These are phyloP conservation scores for Antechinus flavipes DNA, from an alignment of 2,113 vertebrate genomes.

Conservation along the genomic window DNA sequence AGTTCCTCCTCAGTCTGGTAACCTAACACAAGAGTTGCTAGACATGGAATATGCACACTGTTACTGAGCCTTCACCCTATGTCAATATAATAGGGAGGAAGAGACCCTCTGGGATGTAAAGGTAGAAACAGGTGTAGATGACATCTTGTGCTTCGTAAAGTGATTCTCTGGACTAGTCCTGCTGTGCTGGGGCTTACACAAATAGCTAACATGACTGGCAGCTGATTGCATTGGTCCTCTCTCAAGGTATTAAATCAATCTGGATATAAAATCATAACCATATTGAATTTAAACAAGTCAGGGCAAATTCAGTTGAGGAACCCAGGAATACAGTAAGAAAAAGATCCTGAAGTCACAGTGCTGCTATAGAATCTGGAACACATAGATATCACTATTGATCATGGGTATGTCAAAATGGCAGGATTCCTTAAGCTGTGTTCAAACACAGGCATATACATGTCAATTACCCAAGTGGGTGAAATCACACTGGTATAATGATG, in stretches of 20 bases:
- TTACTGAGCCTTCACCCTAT: background rate
- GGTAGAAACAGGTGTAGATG: background rate
- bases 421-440: background rate
- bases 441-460: background rate
- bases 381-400: background rate
- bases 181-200: background rate
- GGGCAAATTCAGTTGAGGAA: background rate
- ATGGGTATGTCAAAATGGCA: background rate
- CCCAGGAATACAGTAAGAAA: background rate
- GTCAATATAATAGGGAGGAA: background rate
- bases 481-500: background rate
- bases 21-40: background rate
- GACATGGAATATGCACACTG: background rate
- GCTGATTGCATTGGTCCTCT: background rate
- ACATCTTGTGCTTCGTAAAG: background rate
- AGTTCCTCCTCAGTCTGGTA: background rate
- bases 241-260: background rate
- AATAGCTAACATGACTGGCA: background rate
- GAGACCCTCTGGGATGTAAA: background rate
- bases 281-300: background rate
- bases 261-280: background rate
- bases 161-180: background rate
- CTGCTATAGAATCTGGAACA: background rate
- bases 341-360: background rate
- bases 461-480: background rate